These are phyloP conservation scores for Byasa hedistus DNA, from an alignment of 2,888 invertebrate genomes.

Conservation along the genomic window DNA sequence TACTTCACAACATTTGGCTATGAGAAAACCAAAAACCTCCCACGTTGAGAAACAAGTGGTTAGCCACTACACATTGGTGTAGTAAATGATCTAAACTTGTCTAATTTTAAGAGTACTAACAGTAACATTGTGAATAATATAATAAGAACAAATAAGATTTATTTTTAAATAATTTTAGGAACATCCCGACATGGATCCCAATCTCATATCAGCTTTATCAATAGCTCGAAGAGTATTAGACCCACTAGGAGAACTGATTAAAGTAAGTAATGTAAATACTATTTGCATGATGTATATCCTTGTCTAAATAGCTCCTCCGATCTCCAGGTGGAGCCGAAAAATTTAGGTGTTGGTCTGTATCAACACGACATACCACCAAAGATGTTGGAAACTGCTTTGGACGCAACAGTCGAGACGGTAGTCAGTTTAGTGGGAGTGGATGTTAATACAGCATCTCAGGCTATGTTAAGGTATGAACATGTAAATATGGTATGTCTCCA, in stretches of 20 bases:
- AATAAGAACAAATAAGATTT: too few species aligned
- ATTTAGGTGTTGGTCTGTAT: conserved; percentile 97
- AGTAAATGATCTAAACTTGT: too few species aligned
- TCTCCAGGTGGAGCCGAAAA: conserved; percentile 88
- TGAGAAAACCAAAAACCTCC: too few species aligned
- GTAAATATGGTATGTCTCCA: conserved; percentile 3
- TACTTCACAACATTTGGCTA: too few species aligned
- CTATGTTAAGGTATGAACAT: conserved; percentile 84
- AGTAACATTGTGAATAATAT: too few species aligned
- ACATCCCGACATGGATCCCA: conserved; percentile 90
- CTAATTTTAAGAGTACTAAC: too few species aligned
- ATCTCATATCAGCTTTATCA: conserved; percentile 86
- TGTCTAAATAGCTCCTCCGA: conserved; percentile 3
- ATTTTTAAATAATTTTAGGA: conserved; percentile 72
- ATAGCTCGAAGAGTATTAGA: conserved; percentile 94
- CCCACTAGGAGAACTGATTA: conserved; percentile 94
- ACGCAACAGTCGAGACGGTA: conserved; percentile 91
- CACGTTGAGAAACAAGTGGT: too few species aligned
- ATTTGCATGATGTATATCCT: background rate
- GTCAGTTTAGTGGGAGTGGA: conserved; percentile 97
- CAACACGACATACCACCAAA: conserved; percentile 94
- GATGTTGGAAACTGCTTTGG: conserved; percentile 85
- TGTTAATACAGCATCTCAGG: conserved; percentile 91
- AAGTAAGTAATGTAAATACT: conserved; percentile 62
- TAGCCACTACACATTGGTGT: too few species aligned